Evolutionary conservation across 2,113 vertebrate genomes (phyloP).

Genomic region (Urocolius indicus): DNA sequence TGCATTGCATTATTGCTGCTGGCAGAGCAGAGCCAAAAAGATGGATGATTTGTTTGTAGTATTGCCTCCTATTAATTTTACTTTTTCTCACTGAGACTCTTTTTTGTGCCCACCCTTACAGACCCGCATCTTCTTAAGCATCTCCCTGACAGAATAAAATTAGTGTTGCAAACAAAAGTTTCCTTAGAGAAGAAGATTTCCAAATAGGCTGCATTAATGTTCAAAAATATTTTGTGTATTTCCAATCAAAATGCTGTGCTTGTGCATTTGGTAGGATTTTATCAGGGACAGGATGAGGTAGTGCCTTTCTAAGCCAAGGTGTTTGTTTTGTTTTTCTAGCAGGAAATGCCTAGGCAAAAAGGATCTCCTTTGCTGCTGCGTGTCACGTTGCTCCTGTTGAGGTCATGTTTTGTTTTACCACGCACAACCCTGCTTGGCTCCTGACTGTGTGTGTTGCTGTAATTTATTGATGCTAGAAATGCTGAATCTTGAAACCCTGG

Average conservation of each 20-base stretch:
- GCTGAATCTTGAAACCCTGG: neutral
- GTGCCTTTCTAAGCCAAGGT: neutral
- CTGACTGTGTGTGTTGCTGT: neutral
- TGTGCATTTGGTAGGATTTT: neutral
- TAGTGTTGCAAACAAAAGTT: neutral
- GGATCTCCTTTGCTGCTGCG: accelerated
- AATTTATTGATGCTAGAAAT: neutral
- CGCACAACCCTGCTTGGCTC: neutral
- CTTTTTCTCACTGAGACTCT: neutral
- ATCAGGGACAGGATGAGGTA: neutral
- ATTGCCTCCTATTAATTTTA: slow-evolving; percentile 37
- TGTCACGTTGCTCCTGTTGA: neutral
- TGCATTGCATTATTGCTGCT: slow-evolving; percentile 28
- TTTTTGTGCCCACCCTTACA: neutral
- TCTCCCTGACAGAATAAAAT: neutral
- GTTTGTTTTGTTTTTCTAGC: neutral
- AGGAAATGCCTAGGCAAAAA: neutral
- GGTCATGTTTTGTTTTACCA: neutral
- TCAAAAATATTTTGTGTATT: neutral
- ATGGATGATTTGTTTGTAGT: slow-evolving; percentile 53
- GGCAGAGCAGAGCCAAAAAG: slow-evolving; percentile 41
- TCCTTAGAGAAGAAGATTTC: neutral
- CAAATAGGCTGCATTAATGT: neutral
- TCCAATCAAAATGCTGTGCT: accelerated
- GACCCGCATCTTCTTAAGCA: neutral